Conservation (phyloP, 2,797 vertebrate species). For the Erethizon dorsatum region DNA sequence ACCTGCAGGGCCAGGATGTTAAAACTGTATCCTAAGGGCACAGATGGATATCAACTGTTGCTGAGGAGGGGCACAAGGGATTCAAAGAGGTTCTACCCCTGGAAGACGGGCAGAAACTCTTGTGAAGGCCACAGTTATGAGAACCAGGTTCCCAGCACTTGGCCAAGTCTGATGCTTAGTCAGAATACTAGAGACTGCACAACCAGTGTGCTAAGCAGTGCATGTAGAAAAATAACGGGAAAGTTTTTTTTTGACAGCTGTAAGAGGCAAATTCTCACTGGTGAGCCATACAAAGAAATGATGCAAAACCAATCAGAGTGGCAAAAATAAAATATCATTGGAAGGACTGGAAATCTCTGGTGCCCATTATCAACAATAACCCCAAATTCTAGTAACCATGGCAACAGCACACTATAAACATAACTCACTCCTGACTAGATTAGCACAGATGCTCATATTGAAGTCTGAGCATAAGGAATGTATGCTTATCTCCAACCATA, state of each 20-base stretch:
- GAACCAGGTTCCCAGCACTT: not conserved
- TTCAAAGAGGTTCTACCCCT: not conserved
- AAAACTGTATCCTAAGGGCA: not conserved
- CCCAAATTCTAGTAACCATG: not conserved
- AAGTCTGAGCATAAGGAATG: not conserved
- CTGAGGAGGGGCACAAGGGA: not conserved
- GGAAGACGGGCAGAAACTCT: not conserved
- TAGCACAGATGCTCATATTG: not conserved
- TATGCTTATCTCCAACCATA: not conserved
- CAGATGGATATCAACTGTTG: not conserved
- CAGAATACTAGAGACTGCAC: not conserved
- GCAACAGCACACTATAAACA: slow-evolving; percentile 24
- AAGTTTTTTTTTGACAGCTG: not conserved
- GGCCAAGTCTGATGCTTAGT: not conserved
- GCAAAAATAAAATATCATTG: slow-evolving; percentile 54
- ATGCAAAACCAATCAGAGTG: slow-evolving; percentile 18
- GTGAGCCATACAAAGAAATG: not conserved
- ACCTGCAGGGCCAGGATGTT: not conserved
- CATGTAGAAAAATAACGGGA: not conserved
- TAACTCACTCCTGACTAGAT: not conserved
- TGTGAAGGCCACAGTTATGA: not conserved
- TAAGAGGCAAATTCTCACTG: not conserved
- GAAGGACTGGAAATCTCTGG: slow-evolving; percentile 16
- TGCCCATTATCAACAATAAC: not conserved
- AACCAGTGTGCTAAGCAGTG: not conserved